phyloP scores from a whole-genome alignment of 2,113 vertebrate species.

The Syngnathus floridae region DNA sequence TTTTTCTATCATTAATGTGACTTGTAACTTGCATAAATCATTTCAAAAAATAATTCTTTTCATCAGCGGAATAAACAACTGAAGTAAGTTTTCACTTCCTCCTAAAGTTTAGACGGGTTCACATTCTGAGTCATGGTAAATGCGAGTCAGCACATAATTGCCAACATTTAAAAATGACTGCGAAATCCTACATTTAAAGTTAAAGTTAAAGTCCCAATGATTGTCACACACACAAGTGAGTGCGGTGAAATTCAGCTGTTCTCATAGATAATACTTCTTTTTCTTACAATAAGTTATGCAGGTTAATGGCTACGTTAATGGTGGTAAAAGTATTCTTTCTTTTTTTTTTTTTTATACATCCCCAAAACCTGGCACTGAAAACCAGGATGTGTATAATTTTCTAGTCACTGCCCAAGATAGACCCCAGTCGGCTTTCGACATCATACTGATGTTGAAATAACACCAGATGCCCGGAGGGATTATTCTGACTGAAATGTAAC shows the following conservation, averaged over 20 bases:
- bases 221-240: too few relatives aligned
- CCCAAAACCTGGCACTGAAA: too few relatives aligned
- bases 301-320: too few relatives aligned
- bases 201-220: too few relatives aligned
- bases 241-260: neutral
- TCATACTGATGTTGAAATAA: too few relatives aligned
- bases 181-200: neutral
- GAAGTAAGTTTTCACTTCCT: neutral
- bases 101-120: neutral
- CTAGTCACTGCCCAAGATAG: too few relatives aligned
- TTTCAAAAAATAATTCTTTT: neutral
- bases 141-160: neutral
- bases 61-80: neutral
- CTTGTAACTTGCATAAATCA: too few relatives aligned
- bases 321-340: too few relatives aligned
- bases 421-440: too few relatives aligned
- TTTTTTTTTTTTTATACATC: too few relatives aligned
- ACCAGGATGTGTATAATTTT: too few relatives aligned
- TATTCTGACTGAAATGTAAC: conserved; percentile 32
- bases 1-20: neutral
- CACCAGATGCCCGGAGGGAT: conserved; percentile 1
- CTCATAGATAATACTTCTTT: neutral
- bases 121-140: neutral
- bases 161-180: neutral
- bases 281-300: too few relatives aligned